These are phyloP conservation scores for Biston betularia DNA, from an alignment of 2,888 invertebrate genomes.

Conservation along the genomic window DNA sequence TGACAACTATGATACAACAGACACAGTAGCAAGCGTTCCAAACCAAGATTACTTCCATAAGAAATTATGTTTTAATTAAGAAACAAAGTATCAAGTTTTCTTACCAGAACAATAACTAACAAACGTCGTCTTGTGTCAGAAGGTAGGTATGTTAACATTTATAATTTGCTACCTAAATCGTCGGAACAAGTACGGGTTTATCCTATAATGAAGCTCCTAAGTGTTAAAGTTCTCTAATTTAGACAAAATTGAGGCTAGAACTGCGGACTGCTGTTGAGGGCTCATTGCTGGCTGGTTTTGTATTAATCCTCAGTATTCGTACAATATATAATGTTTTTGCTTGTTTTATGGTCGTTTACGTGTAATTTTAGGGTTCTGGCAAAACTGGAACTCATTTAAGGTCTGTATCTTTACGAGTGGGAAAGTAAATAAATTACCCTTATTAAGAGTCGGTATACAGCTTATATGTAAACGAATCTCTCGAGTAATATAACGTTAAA, in stretches of 20 bases:
- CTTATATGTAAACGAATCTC: conserved; percentile 11
- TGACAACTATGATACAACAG: too few species aligned
- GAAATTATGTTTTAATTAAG: too few species aligned
- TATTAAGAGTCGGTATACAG: conserved; percentile 11
- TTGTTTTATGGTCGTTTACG: conserved; percentile 18
- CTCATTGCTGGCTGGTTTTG: conserved; percentile 8
- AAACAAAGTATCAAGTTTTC: not conserved
- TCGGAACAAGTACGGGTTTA: conserved; percentile 27
- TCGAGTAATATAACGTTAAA: not conserved
- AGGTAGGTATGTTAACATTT: conserved; percentile 22
- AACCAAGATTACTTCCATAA: too few species aligned
- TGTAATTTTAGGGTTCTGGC: conserved; percentile 6
- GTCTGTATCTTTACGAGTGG: conserved; percentile 2
- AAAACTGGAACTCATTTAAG: conserved; percentile 8
- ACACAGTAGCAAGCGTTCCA: too few species aligned
- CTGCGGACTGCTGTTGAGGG: conserved; percentile 1
- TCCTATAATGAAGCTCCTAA: conserved; percentile 36
- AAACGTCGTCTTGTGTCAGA: too few species aligned
- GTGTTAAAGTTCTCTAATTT: conserved; percentile 28
- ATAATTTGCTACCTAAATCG: conserved; percentile 7
- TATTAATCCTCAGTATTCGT: conserved; percentile 14
- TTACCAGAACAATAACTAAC: not conserved
- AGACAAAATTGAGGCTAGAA: conserved; percentile 13
- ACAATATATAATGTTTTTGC: conserved; percentile 14
- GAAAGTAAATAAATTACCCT: conserved; percentile 9